Conservation (phyloP, 2,888 invertebrate genomes). For the Noctuana brunneofusca region DNA sequence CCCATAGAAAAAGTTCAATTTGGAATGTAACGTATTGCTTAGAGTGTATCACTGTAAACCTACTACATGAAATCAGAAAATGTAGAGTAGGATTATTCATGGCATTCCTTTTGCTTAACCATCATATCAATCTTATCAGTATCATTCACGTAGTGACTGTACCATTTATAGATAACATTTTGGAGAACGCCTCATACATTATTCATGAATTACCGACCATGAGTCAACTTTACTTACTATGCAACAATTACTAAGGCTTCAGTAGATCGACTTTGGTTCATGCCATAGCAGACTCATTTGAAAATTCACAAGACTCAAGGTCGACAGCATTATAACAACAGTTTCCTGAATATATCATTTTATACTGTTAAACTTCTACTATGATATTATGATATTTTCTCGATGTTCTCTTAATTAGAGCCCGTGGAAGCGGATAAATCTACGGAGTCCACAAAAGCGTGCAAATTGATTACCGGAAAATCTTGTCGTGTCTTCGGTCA, state of each 20-base stretch:
- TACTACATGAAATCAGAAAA: too few relatives aligned
- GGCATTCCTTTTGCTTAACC: not conserved
- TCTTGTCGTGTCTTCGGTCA: not conserved
- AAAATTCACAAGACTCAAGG: constrained; percentile 18
- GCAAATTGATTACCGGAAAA: constrained; percentile 19
- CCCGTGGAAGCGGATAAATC: not conserved
- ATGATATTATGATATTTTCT: constrained; percentile 3
- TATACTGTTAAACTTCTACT: not conserved
- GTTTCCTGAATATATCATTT: constrained; percentile 13
- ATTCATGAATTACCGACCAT: constrained; percentile 15
- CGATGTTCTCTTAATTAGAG: constrained; percentile 25
- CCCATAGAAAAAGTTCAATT: too few relatives aligned
- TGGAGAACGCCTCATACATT: constrained; percentile 14
- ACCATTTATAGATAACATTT: constrained; percentile 23
- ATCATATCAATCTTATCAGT: constrained; percentile 19
- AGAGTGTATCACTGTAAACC: too few relatives aligned
- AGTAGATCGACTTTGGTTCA: not conserved
- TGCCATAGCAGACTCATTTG: not conserved
- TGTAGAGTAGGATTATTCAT: not conserved
- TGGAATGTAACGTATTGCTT: too few relatives aligned
- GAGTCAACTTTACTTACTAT: constrained; percentile 13
- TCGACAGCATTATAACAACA: constrained; percentile 1
- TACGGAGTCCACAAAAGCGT: not conserved
- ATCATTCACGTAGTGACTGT: constrained; percentile 19
- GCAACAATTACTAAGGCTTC: not conserved